These are phyloP conservation scores for Cardiocondyla obscurior DNA, from an alignment of 1,140 invertebrate genomes.

Conservation along the genomic window DNA sequence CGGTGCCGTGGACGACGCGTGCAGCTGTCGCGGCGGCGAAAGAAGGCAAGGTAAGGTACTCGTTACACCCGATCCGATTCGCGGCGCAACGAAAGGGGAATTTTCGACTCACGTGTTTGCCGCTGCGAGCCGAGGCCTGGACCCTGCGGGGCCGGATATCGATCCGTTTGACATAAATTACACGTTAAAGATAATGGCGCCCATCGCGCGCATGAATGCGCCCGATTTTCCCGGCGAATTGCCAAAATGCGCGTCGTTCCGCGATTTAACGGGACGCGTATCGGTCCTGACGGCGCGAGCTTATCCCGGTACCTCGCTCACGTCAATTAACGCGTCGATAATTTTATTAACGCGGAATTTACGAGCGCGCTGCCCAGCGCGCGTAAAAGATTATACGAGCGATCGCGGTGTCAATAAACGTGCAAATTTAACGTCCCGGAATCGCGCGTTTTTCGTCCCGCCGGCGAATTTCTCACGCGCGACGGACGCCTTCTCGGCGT, in stretches of 20 bases:
- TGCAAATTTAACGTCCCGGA: slow-evolving; percentile 20
- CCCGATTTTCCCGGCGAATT: not conserved
- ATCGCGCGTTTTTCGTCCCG: not conserved
- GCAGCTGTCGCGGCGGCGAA: slow-evolving; percentile 56
- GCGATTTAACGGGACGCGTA: not conserved
- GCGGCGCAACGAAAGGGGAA: slow-evolving; percentile 6
- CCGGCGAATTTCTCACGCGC: not conserved
- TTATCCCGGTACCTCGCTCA: no score
- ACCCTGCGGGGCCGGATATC: not conserved
- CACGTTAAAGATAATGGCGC: not conserved
- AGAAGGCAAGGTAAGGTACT: slow-evolving; percentile 53
- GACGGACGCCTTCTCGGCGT: not conserved
- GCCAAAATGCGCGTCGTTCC: not conserved
- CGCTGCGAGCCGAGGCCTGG: not conserved
- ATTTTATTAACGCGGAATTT: slow-evolving; percentile 45
- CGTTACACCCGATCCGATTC: slow-evolving; percentile 56
- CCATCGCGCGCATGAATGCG: not conserved
- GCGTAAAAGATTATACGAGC: slow-evolving; percentile 10
- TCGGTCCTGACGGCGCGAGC: not conserved
- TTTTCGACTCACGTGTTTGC: not conserved
- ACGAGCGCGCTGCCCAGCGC: not conserved
- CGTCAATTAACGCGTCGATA: slow-evolving; percentile 13
- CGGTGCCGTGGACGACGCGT: slow-evolving; percentile 38
- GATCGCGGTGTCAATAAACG: slow-evolving; percentile 5
- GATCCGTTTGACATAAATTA: not conserved